Evolutionary conservation across 1,140 invertebrate species (phyloP).

Genomic region (Drosophila nannoptera): DNA sequence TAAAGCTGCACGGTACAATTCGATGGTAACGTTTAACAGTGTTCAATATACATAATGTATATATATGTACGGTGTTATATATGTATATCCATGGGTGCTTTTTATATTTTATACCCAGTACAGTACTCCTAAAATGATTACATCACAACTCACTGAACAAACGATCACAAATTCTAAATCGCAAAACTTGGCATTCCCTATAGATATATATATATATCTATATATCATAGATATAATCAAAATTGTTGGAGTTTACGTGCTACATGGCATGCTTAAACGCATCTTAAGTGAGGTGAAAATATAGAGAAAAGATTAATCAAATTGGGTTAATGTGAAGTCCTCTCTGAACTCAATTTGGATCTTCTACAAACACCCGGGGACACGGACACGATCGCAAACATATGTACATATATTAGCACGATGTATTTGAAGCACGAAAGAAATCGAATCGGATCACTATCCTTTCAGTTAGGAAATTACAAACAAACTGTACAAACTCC

Average conservation of each 20-base stretch:
- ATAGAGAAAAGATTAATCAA: not conserved
- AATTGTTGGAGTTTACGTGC: conserved; percentile 15
- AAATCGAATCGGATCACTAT: not conserved
- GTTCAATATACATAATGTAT: conserved; percentile 30
- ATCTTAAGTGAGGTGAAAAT: conserved; percentile 23
- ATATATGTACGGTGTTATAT: too few relatives aligned
- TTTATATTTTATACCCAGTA: conserved; percentile 8
- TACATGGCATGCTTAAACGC: conserved; percentile 60
- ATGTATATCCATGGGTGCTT: too few relatives aligned
- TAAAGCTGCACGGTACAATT: conserved; percentile 35
- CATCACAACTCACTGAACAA: conserved; percentile 45
- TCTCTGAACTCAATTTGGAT: too few relatives aligned
- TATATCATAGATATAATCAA: not conserved
- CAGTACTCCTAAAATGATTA: conserved; percentile 24
- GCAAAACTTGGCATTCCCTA: conserved; percentile 11
- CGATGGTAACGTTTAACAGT: conserved; percentile 70
- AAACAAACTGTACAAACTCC: conserved; percentile 9
- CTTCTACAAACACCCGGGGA: too few relatives aligned
- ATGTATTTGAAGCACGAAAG: not conserved
- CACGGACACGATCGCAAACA: too few relatives aligned
- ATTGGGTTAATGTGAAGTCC: too few relatives aligned
- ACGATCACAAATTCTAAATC: conserved; percentile 37
- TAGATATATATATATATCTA: not conserved
- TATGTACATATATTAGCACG: too few relatives aligned
- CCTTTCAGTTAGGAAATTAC: not conserved